Conservation (phyloP, 2,797 vertebrate genomes). For the Percopsis omiscomaycus region DNA sequence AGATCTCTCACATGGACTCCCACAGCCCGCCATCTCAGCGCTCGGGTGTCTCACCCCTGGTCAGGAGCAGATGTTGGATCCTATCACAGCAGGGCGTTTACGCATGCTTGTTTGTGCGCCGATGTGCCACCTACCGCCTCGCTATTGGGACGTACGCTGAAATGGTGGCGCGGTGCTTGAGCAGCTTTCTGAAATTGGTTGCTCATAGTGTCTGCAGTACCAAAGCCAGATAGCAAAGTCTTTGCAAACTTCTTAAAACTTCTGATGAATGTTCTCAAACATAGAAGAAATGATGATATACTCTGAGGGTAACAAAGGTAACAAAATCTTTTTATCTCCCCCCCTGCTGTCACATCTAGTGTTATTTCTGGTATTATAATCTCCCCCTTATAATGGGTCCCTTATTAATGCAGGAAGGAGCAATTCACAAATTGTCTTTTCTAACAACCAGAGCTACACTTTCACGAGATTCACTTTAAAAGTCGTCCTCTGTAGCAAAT, state of each 20-base stretch:
- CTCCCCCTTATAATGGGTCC: background rate
- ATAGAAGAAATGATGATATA: slow-evolving; percentile 67
- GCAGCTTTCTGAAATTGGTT: slow-evolving; percentile 28
- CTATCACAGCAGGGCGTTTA: slow-evolving; percentile 44
- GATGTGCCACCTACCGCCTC: slow-evolving; percentile 29
- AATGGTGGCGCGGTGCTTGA: slow-evolving; percentile 25
- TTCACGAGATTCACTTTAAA: too few species aligned
- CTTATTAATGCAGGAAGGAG: background rate
- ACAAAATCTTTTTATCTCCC: slow-evolving; percentile 26
- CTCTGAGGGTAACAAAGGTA: slow-evolving; percentile 52
- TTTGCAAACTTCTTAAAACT: slow-evolving; percentile 16
- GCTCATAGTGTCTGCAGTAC: too few species aligned
- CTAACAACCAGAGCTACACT: too few species aligned
- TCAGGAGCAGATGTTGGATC: slow-evolving; percentile 47
- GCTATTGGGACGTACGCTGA: slow-evolving; percentile 39
- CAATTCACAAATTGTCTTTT: too few species aligned
- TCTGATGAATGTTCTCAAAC: slow-evolving; percentile 32
- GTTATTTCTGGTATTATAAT: slow-evolving; percentile 5
- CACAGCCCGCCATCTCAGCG: slow-evolving; percentile 33
- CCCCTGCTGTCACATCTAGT: slow-evolving; percentile 5
- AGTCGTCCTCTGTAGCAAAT: too few species aligned
- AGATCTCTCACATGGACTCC: slow-evolving; percentile 56
- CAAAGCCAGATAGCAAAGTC: slow-evolving; percentile 10
- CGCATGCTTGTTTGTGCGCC: slow-evolving; percentile 54
- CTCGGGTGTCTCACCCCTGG: slow-evolving; percentile 43